Evolutionary conservation across 2,113 vertebrate species (phyloP).

Genomic region (Marmota monax): DNA sequence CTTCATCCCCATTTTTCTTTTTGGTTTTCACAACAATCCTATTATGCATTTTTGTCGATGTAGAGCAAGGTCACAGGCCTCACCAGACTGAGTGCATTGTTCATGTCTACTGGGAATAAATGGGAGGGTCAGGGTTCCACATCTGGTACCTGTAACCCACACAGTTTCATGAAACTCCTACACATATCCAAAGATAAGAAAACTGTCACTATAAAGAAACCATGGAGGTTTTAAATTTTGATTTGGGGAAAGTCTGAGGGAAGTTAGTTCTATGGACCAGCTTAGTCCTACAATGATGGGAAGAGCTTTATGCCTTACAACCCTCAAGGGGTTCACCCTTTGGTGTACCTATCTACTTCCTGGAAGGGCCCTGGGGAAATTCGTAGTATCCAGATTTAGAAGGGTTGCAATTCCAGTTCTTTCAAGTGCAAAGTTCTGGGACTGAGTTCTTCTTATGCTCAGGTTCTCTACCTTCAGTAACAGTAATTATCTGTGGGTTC

Average conservation of each 20-base stretch:
- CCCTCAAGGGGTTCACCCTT: not conserved
- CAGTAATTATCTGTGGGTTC: not conserved
- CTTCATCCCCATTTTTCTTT: constrained; percentile 24
- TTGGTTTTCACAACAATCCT: not conserved
- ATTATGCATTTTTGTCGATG: not conserved
- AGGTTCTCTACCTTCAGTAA: not conserved
- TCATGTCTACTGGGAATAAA: not conserved
- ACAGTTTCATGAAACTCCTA: not conserved
- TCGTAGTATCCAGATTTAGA: not conserved
- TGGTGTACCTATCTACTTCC: not conserved
- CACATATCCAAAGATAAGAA: not conserved
- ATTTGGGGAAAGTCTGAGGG: constrained; percentile 6
- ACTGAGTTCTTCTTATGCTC: not conserved
- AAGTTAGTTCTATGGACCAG: not conserved
- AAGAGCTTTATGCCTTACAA: not conserved
- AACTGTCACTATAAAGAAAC: not conserved
- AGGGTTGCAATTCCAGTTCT: not conserved
- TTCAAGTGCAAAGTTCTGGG: not conserved
- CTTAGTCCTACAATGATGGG: not conserved
- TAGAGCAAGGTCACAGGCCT: not conserved
- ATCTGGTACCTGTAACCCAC: not conserved
- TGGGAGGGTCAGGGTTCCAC: not conserved
- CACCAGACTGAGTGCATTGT: not conserved
- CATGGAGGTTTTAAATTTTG: not conserved
- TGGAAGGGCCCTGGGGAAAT: not conserved